phyloP scores from a whole-genome alignment of 1,140 invertebrate species.

The Brachionus manjavacas region DNA sequence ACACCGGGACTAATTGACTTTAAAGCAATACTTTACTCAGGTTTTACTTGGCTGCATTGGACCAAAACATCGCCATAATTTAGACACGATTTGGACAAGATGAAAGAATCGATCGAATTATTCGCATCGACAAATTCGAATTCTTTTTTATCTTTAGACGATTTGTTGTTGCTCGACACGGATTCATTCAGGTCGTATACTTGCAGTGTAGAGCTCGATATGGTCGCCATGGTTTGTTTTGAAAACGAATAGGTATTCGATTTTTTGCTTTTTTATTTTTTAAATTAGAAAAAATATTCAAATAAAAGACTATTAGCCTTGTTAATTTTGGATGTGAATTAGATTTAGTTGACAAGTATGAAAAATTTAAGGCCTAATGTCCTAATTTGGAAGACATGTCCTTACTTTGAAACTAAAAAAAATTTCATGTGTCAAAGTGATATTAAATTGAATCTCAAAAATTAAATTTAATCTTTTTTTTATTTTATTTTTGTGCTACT shows the following conservation, averaged over 20 bases:
- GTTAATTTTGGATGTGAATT: neutral
- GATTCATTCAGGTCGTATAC: neutral
- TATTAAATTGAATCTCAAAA: neutral
- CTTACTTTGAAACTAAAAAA: neutral
- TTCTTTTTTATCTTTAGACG: neutral
- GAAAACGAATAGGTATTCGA: neutral
- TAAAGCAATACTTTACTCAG: neutral
- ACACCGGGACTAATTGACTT: neutral
- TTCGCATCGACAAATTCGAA: neutral
- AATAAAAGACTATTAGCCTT: neutral
- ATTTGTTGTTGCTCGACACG: neutral
- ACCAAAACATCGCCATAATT: conserved; percentile 37
- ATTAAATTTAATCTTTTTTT: neutral
- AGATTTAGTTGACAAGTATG: neutral
- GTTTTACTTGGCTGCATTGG: neutral
- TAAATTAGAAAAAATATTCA: conserved; percentile 8
- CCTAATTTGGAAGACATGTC: neutral
- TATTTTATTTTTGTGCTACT: neutral
- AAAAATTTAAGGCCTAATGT: neutral
- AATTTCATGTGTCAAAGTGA: neutral
- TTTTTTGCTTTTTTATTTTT: conserved; percentile 20
- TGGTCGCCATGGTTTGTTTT: conserved; percentile 34
- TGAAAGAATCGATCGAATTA: neutral
- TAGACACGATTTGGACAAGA: neutral
- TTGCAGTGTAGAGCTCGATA: conserved; percentile 10